Percentiles rank a stretch among this genome's conserved stretches.
phyloP scores from a whole-genome alignment of 2,113 vertebrate species.

The Scomber colias region DNA sequence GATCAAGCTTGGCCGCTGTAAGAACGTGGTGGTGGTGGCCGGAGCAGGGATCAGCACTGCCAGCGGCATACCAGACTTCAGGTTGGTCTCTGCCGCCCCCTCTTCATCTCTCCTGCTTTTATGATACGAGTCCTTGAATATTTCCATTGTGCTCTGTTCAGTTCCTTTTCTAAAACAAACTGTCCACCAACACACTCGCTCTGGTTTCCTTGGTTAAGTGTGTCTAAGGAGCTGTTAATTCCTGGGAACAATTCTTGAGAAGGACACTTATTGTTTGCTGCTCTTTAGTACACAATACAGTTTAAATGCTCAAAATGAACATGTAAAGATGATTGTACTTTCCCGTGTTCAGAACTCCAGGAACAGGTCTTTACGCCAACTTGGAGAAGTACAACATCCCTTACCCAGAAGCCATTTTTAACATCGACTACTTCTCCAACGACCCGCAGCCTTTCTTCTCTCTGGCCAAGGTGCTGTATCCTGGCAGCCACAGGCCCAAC shows the following conservation, averaged over 20 bases:
- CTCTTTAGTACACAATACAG: no score
- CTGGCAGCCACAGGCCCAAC: slow-evolving; percentile 81
- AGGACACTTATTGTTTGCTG: no score
- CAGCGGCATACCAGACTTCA: slow-evolving; percentile 88
- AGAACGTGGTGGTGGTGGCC: slow-evolving; percentile 85
- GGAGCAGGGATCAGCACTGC: slow-evolving; percentile 88
- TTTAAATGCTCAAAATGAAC: background rate
- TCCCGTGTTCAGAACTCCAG: slow-evolving; percentile 78
- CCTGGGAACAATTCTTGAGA: no score
- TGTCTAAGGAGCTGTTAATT: no score
- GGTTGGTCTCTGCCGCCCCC: slow-evolving; percentile 60
- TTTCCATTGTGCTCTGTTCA: background rate
- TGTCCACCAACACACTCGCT: no score
- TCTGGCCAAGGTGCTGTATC: slow-evolving; percentile 82
- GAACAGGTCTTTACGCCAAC: slow-evolving; percentile 86
- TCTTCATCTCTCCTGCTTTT: background rate
- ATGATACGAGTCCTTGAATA: no score
- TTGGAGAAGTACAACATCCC: slow-evolving; percentile 84
- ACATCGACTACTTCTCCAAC: slow-evolving; percentile 85
- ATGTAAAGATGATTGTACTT: background rate
- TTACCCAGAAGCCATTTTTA: slow-evolving; percentile 85
- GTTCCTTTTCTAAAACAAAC: background rate
- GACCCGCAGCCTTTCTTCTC: slow-evolving; percentile 84
- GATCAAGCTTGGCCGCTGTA: slow-evolving; percentile 80
- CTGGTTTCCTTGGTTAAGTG: no score